Percentiles rank a stretch among this genome's conserved stretches.
Evolutionary conservation across 2,797 vertebrate species (phyloP).

Genomic region (Lacerta agilis): DNA sequence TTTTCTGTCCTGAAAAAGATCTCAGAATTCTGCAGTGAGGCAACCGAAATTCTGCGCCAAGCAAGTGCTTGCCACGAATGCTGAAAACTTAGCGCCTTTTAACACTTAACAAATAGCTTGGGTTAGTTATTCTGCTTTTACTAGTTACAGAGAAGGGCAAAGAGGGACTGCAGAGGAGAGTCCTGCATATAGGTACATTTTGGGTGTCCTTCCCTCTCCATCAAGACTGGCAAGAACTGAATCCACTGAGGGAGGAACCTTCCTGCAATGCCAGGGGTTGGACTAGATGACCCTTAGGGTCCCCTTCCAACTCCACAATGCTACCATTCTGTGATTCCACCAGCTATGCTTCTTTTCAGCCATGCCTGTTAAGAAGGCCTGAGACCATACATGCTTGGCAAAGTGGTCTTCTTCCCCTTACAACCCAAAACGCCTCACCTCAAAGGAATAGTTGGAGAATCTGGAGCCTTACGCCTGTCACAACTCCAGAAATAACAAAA

Average conservation of each 20-base stretch:
- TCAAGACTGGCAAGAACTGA: not conserved
- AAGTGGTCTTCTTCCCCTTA: no score
- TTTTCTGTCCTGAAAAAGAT: not conserved
- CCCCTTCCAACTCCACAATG: no score
- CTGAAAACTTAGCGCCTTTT: no score
- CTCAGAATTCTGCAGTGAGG: not conserved
- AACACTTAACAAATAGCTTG: not conserved
- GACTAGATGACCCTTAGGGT: no score
- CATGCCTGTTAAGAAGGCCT: not conserved
- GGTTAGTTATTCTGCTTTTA: not conserved
- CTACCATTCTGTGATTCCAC: no score
- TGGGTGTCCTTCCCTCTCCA: not conserved
- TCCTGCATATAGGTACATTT: not conserved
- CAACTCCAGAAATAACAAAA: no score
- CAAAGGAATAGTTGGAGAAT: not conserved
- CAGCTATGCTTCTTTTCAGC: not conserved
- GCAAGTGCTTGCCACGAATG: not conserved
- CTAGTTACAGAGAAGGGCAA: not conserved
- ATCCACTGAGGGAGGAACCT: not conserved
- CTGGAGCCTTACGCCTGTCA: not conserved
- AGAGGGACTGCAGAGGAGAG: not conserved
- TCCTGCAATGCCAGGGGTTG: not conserved
- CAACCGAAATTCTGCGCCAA: not conserved
- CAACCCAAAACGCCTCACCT: not conserved
- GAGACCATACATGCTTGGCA: not conserved